A percentile compares a stretch with the other conserved stretches of the same genome.
phyloP scores from a whole-genome alignment of 2,113 vertebrate genomes.

The Ameiurus melas region DNA sequence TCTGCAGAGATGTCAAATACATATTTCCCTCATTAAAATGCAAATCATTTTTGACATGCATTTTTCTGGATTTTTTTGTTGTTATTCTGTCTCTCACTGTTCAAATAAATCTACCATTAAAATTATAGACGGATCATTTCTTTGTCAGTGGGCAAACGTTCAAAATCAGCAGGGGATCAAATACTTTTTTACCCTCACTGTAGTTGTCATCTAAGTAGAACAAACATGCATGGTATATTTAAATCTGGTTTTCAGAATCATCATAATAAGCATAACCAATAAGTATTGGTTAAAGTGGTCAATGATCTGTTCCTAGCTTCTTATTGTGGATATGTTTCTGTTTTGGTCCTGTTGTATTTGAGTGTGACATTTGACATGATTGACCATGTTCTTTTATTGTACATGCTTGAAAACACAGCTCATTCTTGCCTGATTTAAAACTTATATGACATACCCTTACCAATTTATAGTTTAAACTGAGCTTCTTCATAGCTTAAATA shows the following conservation, averaged over 20 bases:
- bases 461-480: not conserved
- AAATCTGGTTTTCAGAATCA: not conserved
- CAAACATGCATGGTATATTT: not conserved
- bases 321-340: not conserved
- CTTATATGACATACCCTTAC: not conserved
- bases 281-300: not conserved
- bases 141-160: too few relatives aligned
- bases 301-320: not conserved
- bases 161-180: too few relatives aligned
- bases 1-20: too few relatives aligned
- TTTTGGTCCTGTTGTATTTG: not conserved
- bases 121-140: too few relatives aligned
- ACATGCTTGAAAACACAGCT: not conserved
- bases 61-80: too few relatives aligned
- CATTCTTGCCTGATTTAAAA: not conserved
- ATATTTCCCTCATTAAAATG: too few relatives aligned
- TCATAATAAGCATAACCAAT: not conserved
- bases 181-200: too few relatives aligned
- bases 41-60: too few relatives aligned
- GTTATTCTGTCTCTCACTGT: too few relatives aligned
- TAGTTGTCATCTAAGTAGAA: not conserved
- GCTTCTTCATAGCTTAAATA: not conserved
- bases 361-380: not conserved
- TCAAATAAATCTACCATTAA: too few relatives aligned
- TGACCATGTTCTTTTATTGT: not conserved